A percentile compares a stretch with the other conserved stretches of the same genome.
Conservation (phyloP, 2,888 invertebrate genomes). For the Philereme vetulata region DNA sequence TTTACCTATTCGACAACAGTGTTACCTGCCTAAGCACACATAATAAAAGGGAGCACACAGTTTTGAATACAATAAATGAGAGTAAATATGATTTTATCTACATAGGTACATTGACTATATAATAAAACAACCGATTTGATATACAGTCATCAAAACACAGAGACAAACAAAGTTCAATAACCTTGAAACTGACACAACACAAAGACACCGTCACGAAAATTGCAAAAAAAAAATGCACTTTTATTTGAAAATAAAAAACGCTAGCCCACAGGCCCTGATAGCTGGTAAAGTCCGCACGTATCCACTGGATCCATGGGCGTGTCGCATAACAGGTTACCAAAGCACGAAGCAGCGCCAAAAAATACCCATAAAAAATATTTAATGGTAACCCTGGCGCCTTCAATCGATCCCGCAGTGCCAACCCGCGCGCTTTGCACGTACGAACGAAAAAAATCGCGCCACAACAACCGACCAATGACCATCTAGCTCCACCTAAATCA, state of each 20-base stretch:
- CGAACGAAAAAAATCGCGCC: conserved; percentile 74
- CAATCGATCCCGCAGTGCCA: conserved; percentile 79
- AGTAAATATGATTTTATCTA: neutral
- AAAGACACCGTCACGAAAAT: conserved; percentile 70
- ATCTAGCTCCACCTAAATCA: conserved; percentile 52
- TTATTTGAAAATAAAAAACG: conserved; percentile 54
- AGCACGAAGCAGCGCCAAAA: conserved; percentile 78
- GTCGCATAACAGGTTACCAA: conserved; percentile 80
- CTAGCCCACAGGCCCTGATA: conserved; percentile 75
- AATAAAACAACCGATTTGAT: conserved; percentile 1
- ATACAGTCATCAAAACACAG: conserved; percentile 36
- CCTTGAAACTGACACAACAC: conserved; percentile 59
- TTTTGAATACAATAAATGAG: no score
- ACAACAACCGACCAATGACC: conserved; percentile 60
- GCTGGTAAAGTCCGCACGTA: conserved; percentile 67
- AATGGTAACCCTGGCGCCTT: conserved; percentile 76
- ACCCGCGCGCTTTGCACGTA: conserved; percentile 74
- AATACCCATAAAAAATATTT: conserved; percentile 83
- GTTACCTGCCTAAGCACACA: neutral
- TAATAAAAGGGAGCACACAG: no score
- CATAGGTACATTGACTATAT: conserved; percentile 2
- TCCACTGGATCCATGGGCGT: conserved; percentile 71
- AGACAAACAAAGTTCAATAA: conserved; percentile 40
- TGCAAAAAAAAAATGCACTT: conserved; percentile 65
- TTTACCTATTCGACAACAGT: no score